Evolutionary conservation across 2,888 invertebrate species (phyloP).

Genomic region (Lamproptera curius): DNA sequence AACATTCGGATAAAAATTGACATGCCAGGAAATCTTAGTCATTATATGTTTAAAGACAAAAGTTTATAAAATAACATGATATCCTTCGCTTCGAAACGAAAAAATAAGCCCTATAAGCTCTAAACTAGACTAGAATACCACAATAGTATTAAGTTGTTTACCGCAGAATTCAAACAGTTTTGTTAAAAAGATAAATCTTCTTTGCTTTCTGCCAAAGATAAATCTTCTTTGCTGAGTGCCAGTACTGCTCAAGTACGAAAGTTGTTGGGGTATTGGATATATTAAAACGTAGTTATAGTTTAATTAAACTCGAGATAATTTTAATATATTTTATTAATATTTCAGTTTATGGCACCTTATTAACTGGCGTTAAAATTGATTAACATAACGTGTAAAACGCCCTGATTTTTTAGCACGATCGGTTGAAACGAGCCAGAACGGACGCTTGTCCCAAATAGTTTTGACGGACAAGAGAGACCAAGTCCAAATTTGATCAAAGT

Average conservation of each 20-base stretch:
- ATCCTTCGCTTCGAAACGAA: not conserved
- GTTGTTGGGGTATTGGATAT: not conserved
- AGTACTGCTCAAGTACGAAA: not conserved
- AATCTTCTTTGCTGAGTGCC: no score
- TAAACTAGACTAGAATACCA: no score
- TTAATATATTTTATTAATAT: not conserved
- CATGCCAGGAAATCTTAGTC: no score
- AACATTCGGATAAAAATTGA: no score
- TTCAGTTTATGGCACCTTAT: not conserved
- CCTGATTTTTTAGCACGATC: not conserved
- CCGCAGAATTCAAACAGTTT: no score
- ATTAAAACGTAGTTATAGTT: not conserved
- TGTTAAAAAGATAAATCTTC: no score
- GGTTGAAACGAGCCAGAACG: slow-evolving; percentile 3
- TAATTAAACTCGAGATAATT: no score
- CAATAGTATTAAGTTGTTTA: no score
- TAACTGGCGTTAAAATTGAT: not conserved
- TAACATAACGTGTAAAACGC: not conserved
- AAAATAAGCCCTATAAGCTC: no score
- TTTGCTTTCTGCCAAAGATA: no score
- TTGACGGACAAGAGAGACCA: slow-evolving; percentile 3
- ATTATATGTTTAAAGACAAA: no score
- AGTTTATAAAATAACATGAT: no score
- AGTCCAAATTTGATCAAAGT: slow-evolving; percentile 1
- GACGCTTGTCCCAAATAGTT: slow-evolving; percentile 10